Percentiles rank a stretch among this genome's conserved stretches.
phyloP scores from a whole-genome alignment of 2,797 vertebrate genomes.

The Parauchenoglanis ngamensis region DNA sequence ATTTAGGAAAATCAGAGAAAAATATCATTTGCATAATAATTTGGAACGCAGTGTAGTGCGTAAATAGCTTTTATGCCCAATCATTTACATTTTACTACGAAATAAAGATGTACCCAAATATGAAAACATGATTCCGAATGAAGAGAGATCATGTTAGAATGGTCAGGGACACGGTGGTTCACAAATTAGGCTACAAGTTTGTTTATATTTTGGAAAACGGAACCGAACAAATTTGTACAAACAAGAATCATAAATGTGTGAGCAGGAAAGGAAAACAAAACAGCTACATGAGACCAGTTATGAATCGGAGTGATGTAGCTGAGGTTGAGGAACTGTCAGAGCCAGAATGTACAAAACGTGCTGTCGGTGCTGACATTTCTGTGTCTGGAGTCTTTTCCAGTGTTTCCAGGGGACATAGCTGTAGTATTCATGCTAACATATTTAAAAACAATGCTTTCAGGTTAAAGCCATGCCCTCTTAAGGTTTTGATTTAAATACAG shows the following conservation, averaged over 20 bases:
- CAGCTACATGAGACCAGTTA: not conserved
- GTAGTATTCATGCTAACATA: not conserved
- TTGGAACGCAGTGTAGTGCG: no score
- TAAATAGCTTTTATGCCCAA: no score
- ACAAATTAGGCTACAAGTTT: not conserved
- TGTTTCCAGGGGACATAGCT: not conserved
- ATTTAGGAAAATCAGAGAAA: no score
- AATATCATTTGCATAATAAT: no score
- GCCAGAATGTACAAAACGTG: not conserved
- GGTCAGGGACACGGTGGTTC: not conserved
- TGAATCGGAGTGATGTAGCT: not conserved
- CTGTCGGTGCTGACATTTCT: not conserved
- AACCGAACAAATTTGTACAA: not conserved
- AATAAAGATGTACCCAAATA: not conserved
- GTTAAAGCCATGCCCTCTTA: not conserved
- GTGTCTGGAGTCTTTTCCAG: not conserved
- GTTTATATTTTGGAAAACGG: not conserved
- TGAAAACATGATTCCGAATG: not conserved
- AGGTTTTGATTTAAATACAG: not conserved
- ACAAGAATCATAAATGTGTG: not conserved
- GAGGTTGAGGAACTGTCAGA: not conserved
- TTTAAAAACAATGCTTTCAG: not conserved
- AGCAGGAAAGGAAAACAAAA: not conserved
- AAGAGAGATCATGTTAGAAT: not conserved
- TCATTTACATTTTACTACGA: no score